Base-by-base conservation (phyloP, 2,113 vertebrate species). In the Porphyrio hochstetteri region DNA sequence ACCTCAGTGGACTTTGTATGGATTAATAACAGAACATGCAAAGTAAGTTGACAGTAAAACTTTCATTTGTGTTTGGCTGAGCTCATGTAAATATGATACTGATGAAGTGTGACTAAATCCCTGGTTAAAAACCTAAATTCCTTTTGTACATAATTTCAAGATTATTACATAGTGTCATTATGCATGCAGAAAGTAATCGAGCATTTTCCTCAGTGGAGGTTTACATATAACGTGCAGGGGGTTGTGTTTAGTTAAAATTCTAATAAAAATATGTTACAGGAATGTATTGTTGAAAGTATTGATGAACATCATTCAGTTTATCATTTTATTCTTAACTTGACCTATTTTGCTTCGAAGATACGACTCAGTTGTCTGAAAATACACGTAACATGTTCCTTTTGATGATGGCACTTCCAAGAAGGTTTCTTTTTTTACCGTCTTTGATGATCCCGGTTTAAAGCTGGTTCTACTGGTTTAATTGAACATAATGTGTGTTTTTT, bases 71-170 rank as follows among this genome's bases (percentile, higher is more conserved):
- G 57, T 95, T 96, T 89, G 91, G 85, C 96, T 93, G 93, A 93
- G 93, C 92, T 93, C 80, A 86, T 84, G 97, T 95, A 96, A 97
- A 96, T 95, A 92, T 35, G 78, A 92, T 90, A 84, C 95, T 97
- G 96, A 96, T 97, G 96, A 97, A 95, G 93, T 97, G 96, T 96
- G 95, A 97, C 88, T 84, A 93, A 97, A 97, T 97, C 94, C 97
- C 95, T 75, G 69, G 93, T 93, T 95, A 83, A 92, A 97, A 97
- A 92, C 89, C 77, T 85, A 52, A 89, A 76, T 69, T 95, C 63
- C 88, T 91, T 96, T 53, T 77, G 44, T 56, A 27, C n/a, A 29
- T 52, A 63, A 81, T 64, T 91, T 75, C 2, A 42, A 64, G 53
- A 10, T 90, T 93, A 80, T 93, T 96, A 52, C 19, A 75, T 46